Evolutionary conservation across 2,113 vertebrate species (phyloP).

Genomic region (Sebastes fasciatus): DNA sequence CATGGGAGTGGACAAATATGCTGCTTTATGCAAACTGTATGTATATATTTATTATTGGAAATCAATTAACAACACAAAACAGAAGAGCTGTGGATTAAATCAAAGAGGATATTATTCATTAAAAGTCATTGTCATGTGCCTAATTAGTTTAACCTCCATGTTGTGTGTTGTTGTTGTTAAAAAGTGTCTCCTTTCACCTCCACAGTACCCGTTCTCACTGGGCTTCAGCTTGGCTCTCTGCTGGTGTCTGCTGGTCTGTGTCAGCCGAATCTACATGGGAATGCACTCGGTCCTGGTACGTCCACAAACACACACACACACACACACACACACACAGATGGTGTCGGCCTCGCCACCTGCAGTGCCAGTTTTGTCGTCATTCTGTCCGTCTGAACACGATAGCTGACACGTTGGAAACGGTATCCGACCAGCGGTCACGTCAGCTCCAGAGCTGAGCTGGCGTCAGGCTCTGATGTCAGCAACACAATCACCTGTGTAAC

Average conservation of each 20-base stretch:
- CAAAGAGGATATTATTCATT: not conserved
- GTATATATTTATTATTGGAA: too few relatives aligned
- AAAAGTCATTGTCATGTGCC: not conserved
- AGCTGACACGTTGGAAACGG: slow-evolving; percentile 1
- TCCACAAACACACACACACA: not conserved
- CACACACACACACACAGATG: slow-evolving; percentile 1
- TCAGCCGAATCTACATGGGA: slow-evolving; percentile 98
- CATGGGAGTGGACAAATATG: too few relatives aligned
- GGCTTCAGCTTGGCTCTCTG: slow-evolving; percentile 89
- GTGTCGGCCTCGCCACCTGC: slow-evolving; percentile 8
- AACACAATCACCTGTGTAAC: not conserved
- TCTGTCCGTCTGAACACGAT: slow-evolving; percentile 7
- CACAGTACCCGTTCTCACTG: slow-evolving; percentile 89
- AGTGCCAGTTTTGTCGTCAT: not conserved
- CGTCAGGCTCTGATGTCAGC: slow-evolving; percentile 1
- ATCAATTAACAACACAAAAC: too few relatives aligned
- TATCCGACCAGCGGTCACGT: not conserved
- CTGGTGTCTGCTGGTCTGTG: slow-evolving; percentile 96
- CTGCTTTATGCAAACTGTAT: too few relatives aligned
- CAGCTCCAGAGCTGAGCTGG: not conserved
- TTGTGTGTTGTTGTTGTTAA: not conserved
- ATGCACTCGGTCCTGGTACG: slow-evolving; percentile 99
- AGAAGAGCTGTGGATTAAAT: too few relatives aligned
- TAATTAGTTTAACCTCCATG: not conserved
- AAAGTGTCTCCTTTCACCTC: not conserved